Base-by-base conservation (phyloP, 2,888 invertebrate species). In the Amiota mariae region DNA sequence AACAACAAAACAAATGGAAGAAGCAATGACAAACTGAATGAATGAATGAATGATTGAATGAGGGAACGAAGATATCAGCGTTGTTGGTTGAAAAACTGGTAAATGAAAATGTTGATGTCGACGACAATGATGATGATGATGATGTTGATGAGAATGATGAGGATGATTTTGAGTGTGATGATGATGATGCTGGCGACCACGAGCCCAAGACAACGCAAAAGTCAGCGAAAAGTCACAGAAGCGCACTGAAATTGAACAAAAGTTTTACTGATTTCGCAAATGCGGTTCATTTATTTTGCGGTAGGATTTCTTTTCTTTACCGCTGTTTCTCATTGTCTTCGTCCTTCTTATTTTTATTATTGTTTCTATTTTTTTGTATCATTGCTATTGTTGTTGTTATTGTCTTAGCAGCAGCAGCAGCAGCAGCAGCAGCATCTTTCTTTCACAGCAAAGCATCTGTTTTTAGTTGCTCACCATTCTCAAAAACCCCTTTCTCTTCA, bases 181-280 rank as follows among this genome's bases (percentile, higher is more conserved):
- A 18, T 59, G 46, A 2, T 63, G 49, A 18, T 20, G 18, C 8
- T 57, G 15, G 59, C 59, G 18, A 59, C 18, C n/a, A 20, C 18
- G 59, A 59, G 15, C 36, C 36, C 36, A 36, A 36, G 36, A 18
- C 56, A 56, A 8, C 46, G 64, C 51, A 67, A 68, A 68, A 68
- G 67, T 68, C 54, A 51, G 67, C 67, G 49, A 68, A 68, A 68
- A 68, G 67, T 68, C 67, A 68, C 24, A 68, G 54, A 51, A 68
- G 67, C 67, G 51, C 24, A 24, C 13, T 24, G 67, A 84, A 84
- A 84, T 84, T 84, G 83, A 85, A 76, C 77, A 84, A 83, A 84
- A 84, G 82, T 84, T 83, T 85, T 85, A 83, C 85, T 84, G 83
- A 84, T 84, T 84, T 84, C 81, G 86, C 86, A 86, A 84, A 85